Evolutionary conservation across 2,797 vertebrate genomes (phyloP).

Genomic region (Sebastolobus altivelis): DNA sequence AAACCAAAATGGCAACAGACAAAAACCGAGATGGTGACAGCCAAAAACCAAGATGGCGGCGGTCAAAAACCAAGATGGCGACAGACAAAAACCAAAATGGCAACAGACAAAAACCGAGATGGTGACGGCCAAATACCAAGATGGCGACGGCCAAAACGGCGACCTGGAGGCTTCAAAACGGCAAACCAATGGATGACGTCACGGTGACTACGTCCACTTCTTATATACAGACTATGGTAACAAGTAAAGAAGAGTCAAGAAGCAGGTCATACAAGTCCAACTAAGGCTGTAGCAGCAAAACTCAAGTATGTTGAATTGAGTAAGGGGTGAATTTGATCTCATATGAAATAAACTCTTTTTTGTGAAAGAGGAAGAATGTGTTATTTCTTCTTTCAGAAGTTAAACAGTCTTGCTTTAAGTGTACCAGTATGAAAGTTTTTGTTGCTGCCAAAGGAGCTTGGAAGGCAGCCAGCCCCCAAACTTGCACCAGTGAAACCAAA

Average conservation of each 20-base stretch:
- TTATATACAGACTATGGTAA: neutral
- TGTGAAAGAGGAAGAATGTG: slow-evolving; percentile 1
- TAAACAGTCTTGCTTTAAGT: neutral
- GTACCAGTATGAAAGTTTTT: neutral
- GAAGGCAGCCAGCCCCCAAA: neutral
- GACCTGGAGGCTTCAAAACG: neutral
- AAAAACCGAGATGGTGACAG: too few species aligned
- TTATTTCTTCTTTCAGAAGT: neutral
- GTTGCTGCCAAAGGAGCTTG: slow-evolving; percentile 9
- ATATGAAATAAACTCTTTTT: neutral
- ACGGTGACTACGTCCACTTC: neutral
- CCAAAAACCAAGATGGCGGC: too few species aligned
- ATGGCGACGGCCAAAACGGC: neutral
- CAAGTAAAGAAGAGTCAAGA: neutral
- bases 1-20: too few species aligned
- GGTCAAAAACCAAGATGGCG: too few species aligned
- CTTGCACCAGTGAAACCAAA: slow-evolving; percentile 6
- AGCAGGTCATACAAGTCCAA: neutral
- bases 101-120: too few species aligned
- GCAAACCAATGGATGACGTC: neutral
- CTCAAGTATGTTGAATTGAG: neutral
- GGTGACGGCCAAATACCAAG: rapidly evolving
- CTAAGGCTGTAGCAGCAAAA: neutral
- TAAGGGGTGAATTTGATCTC: neutral
- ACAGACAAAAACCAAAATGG: too few species aligned